phyloP scores from a whole-genome alignment of 1,140 invertebrate species.

The Ctenoplectra terminalis region DNA sequence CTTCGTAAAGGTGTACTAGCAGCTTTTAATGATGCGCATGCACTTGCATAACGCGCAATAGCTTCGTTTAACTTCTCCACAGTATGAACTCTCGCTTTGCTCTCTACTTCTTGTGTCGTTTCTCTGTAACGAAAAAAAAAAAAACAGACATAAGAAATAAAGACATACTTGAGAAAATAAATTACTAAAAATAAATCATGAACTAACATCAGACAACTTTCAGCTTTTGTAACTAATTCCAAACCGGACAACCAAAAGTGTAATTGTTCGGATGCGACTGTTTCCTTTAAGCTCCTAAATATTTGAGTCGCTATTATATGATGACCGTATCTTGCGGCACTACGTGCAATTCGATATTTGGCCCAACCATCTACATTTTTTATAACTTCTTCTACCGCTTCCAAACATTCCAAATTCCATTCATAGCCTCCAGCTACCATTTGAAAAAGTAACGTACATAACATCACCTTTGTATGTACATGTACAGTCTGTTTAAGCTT shows the following conservation, averaged over 20 bases:
- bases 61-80: constrained; percentile 86
- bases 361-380: constrained; percentile 90
- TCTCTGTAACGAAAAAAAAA: constrained; percentile 68
- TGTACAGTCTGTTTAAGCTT: constrained; percentile 81
- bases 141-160: constrained; percentile 12
- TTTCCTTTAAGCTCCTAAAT: constrained; percentile 86
- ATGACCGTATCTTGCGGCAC: constrained; percentile 93
- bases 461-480: constrained; percentile 83
- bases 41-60: constrained; percentile 86
- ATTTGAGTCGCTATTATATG: constrained; percentile 88
- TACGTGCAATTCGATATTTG: constrained; percentile 93
- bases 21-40: constrained; percentile 89
- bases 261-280: constrained; percentile 94
- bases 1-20: constrained; percentile 87
- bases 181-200: constrained; percentile 32
- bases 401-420: constrained; percentile 84
- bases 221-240: constrained; percentile 87
- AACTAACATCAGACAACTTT: constrained; percentile 83
- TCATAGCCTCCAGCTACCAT: constrained; percentile 86
- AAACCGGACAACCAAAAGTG: constrained; percentile 95
- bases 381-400: constrained; percentile 85
- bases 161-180: neutral
- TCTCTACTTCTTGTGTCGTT: constrained; percentile 71
- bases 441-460: constrained; percentile 93
- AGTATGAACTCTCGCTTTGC: constrained; percentile 73